Evolutionary conservation across 2,888 invertebrate genomes (phyloP).

Genomic region (Callimorpha dominula): DNA sequence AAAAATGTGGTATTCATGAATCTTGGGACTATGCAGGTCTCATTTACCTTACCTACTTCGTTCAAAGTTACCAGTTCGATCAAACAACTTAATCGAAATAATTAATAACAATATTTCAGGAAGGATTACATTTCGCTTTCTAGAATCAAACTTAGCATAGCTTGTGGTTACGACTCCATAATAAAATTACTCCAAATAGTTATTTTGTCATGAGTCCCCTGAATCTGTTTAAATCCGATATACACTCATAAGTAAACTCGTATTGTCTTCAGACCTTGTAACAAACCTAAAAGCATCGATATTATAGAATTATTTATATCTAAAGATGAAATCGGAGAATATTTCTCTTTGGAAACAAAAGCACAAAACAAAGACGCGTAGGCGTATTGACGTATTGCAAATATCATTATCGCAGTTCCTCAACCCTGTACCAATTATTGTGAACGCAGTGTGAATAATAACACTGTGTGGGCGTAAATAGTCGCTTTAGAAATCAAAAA

Average conservation of each 20-base stretch:
- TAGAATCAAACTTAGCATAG: background rate
- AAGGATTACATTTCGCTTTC: background rate
- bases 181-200: background rate
- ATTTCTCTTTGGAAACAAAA: slow-evolving; percentile 23
- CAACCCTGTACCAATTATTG: slow-evolving; percentile 28
- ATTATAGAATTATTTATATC: background rate
- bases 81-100: no score
- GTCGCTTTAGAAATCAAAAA: slow-evolving; percentile 57
- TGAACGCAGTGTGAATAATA: slow-evolving; percentile 46
- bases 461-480: slow-evolving; percentile 65
- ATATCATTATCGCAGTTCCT: slow-evolving; percentile 37
- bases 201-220: background rate
- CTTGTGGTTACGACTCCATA: background rate
- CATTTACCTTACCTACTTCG: no score
- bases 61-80: no score
- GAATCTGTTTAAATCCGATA: background rate
- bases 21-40: no score
- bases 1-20: no score
- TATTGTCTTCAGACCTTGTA: background rate
- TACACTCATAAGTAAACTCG: background rate
- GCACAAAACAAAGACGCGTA: slow-evolving; percentile 35
- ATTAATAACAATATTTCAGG: no score
- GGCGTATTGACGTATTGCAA: slow-evolving; percentile 43
- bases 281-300: background rate
- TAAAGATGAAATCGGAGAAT: slow-evolving; percentile 30